A percentile compares a stretch with the other conserved stretches of the same genome.
Evolutionary conservation across 1,140 invertebrate genomes (phyloP).

Genomic region (Hycleus phaleratus): DNA sequence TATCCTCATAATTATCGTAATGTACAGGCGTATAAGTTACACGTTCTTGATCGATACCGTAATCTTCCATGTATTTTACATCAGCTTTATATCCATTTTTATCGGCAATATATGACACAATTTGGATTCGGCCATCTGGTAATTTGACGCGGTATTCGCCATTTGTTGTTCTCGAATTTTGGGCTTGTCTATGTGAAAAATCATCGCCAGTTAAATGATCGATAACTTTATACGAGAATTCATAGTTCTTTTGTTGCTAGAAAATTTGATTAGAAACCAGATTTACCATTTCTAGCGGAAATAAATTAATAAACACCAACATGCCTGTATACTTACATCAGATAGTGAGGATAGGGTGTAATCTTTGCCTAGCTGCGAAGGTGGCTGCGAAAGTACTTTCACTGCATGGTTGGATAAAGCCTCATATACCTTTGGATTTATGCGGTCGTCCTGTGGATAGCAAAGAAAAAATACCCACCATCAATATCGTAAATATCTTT

Average conservation of each 20-base stretch:
- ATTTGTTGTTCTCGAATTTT: conserved; percentile 63
- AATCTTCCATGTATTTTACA: conserved; percentile 46
- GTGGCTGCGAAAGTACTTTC: conserved; percentile 26
- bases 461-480: background rate
- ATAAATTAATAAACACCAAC: conserved; percentile 11
- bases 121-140: conserved; percentile 64
- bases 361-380: conserved; percentile 12
- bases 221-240: conserved; percentile 80
- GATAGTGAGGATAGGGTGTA: conserved; percentile 15
- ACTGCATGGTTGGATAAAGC: conserved; percentile 27
- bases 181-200: conserved; percentile 72
- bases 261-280: conserved; percentile 1
- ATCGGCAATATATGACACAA: conserved; percentile 71
- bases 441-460: conserved; percentile 19
- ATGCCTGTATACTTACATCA: conserved; percentile 6
- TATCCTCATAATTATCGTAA: conserved; percentile 4
- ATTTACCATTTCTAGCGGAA: conserved; percentile 1
- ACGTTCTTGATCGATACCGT: background rate
- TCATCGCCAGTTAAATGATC: conserved; percentile 71
- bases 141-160: conserved; percentile 68
- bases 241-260: conserved; percentile 46
- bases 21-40: conserved; percentile 8
- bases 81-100: conserved; percentile 70
- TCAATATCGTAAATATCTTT: conserved; percentile 10
- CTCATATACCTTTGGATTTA: conserved; percentile 25